Base-by-base conservation (phyloP, 2,888 invertebrate genomes). In the Osmoderma eremita region DNA sequence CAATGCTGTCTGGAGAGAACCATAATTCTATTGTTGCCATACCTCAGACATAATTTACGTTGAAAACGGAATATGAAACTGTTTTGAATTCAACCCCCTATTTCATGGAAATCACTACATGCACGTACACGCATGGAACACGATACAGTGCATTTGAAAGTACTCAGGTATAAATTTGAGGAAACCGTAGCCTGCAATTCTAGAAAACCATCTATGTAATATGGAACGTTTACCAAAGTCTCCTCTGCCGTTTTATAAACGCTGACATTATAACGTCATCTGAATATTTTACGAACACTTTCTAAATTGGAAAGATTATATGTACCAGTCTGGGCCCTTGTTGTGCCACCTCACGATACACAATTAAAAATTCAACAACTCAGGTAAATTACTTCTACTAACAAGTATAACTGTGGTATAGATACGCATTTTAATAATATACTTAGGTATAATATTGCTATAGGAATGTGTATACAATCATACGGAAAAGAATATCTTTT, bases 201-300 rank as follows among this genome's bases (percentile, higher is more conserved):
- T 10, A 10, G 12, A 49, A 49, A 49, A n/a, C 22, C 22, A 5
- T 49, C 20, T 22, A 20, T 22, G 8, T 48, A 48, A 20, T 48
- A 48, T 48, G 17, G 12, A 48, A 39, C 39, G 39, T n/a, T 56
- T 41, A 41, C 24, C 24, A n/a, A 22, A 20, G 39, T 41, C 41
- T 41, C 13, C 18, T 39, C 6, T 5, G n/a, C 20, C 12, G 41
- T 42, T 22, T 22, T 41, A 8, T 13, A 51, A 50, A 41, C 13
- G 22, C 13, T 22, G 22, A 56, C 39, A 41, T 39, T 18, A 12
- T 56, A 39, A 41, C 22, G 56, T 12, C 20, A 56, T n/a, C 17
- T 56, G 56, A 56, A 56, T 56, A 56, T 22, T 18, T 56, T 41
- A 56, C 41, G 12, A 56, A 41, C 22, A 20, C 22, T 41, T 15